phyloP scores from a whole-genome alignment of 2,888 invertebrate species.

The Amphipyra berbera region DNA sequence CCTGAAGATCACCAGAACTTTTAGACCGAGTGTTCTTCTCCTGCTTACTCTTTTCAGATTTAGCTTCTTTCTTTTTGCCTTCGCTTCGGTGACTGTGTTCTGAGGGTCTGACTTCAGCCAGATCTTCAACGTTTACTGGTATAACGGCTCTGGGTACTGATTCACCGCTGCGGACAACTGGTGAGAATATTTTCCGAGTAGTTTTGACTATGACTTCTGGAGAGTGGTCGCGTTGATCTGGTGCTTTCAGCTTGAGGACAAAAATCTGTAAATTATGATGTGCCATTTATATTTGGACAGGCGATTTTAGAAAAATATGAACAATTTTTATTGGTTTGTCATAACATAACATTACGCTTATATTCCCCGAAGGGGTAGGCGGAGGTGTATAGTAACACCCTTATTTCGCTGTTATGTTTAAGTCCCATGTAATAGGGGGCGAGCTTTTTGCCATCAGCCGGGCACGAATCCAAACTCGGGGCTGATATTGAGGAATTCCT shows the following conservation, averaged over 20 bases:
- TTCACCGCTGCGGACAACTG: slow-evolving; percentile 91
- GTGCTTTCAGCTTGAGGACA: slow-evolving; percentile 82
- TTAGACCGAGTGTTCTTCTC: slow-evolving; percentile 69
- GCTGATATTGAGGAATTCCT: too few relatives aligned
- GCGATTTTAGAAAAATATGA: too few relatives aligned
- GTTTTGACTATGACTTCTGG: slow-evolving; percentile 94
- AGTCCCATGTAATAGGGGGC: too few relatives aligned
- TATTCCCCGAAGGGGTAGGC: too few relatives aligned
- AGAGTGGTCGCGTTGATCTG: slow-evolving; percentile 79
- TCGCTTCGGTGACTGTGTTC: slow-evolving; percentile 63
- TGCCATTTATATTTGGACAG: not conserved
- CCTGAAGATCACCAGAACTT: slow-evolving; percentile 79
- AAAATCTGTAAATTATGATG: slow-evolving; percentile 72
- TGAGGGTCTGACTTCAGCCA: slow-evolving; percentile 77
- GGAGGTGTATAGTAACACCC: too few relatives aligned
- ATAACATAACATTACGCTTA: too few relatives aligned
- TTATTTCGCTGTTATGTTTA: too few relatives aligned
- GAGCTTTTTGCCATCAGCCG: too few relatives aligned
- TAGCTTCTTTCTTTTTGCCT: slow-evolving; percentile 61
- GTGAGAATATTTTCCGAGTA: slow-evolving; percentile 94
- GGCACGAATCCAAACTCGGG: too few relatives aligned
- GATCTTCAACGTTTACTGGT: slow-evolving; percentile 79
- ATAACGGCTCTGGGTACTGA: slow-evolving; percentile 87
- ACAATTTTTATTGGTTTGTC: too few relatives aligned
- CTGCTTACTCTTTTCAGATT: slow-evolving; percentile 62